These are phyloP conservation scores for Erebia aethiops DNA, from an alignment of 2,888 invertebrate species.

Conservation along the genomic window DNA sequence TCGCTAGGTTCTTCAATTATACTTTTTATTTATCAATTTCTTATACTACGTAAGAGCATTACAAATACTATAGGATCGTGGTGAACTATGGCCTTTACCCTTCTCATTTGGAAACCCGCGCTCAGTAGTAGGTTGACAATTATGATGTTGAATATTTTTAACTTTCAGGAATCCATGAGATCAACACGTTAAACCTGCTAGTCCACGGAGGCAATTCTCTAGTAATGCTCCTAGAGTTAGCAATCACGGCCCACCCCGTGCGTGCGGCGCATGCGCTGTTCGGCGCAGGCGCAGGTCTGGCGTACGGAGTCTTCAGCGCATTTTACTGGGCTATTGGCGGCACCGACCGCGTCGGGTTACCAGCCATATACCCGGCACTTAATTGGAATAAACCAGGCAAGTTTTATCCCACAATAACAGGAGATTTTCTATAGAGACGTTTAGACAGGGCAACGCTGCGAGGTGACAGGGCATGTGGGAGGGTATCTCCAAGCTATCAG, in stretches of 20 bases:
- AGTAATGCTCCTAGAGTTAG: constrained; percentile 88
- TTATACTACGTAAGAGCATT: no score
- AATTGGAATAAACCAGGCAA: constrained; percentile 88
- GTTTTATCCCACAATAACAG: neutral
- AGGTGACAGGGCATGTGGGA: no score
- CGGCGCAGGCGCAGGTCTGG: constrained; percentile 82
- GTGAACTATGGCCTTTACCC: no score
- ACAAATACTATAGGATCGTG: no score
- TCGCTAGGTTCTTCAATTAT: no score
- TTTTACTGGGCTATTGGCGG: constrained; percentile 76
- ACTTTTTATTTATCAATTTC: no score
- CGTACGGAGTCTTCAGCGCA: constrained; percentile 79
- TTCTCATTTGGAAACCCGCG: no score
- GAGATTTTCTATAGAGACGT: no score
- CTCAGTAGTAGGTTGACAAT: no score
- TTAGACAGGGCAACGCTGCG: no score
- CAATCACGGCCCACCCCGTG: constrained; percentile 88
- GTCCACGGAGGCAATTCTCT: constrained; percentile 90
- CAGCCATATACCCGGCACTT: constrained; percentile 88
- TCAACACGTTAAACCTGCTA: constrained; percentile 87
- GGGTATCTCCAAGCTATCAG: no score
- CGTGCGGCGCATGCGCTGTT: constrained; percentile 85
- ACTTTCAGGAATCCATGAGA: constrained; percentile 79
- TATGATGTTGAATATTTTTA: neutral
- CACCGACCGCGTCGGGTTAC: constrained; percentile 79